Base-by-base conservation (phyloP, 2,113 vertebrate genomes). In the Taxidea taxus region DNA sequence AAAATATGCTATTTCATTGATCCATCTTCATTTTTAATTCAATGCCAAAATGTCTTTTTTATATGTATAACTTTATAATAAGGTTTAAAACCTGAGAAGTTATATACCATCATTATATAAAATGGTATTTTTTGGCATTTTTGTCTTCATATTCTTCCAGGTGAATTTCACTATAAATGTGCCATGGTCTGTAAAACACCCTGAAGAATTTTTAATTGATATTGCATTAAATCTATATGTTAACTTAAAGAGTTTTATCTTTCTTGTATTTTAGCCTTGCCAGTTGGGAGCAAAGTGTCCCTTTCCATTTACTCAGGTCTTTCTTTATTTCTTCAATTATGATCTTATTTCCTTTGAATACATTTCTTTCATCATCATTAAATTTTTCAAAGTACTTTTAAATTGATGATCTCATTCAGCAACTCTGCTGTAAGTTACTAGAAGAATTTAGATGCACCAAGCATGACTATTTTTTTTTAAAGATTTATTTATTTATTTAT, bases 261-360 rank as follows among this genome's bases (percentile, higher is more conserved):
- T 84, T 91, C 39, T 87, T 90, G 66, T 75, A 92, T 56, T 96
- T 97, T 90, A 94, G 39, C 12, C 11, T 96, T 98, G 70, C 18
- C 74, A 54, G 18, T 94, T 85, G 66, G 7, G 6, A 84, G 29
- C 29, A 90, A 68, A 6, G 4, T 62, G 7, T 39, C 27, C 83
- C 42, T 91, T 66, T 90, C 25, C 20, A 95, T 72, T 89, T 87
- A 84, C 72, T 82, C 15, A 74, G 58, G 21, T 72, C 25, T 81
- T 44, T 87, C 51, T 91, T 84, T 90, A 77, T 94, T 87, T 88
- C 34, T 85, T 34, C 18, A 87, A 82, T 88, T 92, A 87, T 58
- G 49, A 84, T 85, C 94, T 82, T 75, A 92, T 94, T 87, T 95
- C 66, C 21, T 93, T 92, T 78, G 2, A 68, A 87, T 94, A 51